Evolutionary conservation across 2,888 invertebrate genomes (phyloP).

Genomic region (Noctuana brunneofusca): DNA sequence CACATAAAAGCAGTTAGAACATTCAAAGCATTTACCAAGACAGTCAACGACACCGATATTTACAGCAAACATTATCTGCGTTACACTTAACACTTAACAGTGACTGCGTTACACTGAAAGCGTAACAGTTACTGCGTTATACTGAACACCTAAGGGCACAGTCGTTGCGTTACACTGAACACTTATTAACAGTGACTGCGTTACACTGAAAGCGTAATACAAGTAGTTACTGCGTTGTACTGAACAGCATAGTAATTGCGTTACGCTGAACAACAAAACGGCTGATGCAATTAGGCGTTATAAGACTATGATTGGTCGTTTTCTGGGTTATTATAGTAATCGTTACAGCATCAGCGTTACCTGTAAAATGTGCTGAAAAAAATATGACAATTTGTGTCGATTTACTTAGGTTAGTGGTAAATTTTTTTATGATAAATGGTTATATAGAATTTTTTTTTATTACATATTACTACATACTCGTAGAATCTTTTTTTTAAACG

Average conservation of each 20-base stretch:
- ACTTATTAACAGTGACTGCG: neutral
- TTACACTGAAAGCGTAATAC: neutral
- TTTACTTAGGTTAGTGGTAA: too few relatives aligned
- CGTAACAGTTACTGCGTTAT: neutral
- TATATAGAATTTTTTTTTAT: too few relatives aligned
- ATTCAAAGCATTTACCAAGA: slow-evolving; percentile 76
- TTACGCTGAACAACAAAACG: slow-evolving; percentile 1
- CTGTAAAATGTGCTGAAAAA: slow-evolving; percentile 10
- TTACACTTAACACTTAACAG: slow-evolving; percentile 14
- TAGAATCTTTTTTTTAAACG: too few relatives aligned
- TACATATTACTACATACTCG: too few relatives aligned
- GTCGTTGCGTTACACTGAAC: neutral
- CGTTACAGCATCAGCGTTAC: slow-evolving; percentile 5
- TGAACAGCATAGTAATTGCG: neutral
- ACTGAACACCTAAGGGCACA: neutral
- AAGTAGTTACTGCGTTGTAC: neutral
- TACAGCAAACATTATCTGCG: slow-evolving; percentile 51
- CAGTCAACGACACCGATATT: slow-evolving; percentile 68
- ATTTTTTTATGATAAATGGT: too few relatives aligned
- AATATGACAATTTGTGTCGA: neutral
- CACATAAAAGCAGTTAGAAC: slow-evolving; percentile 49
- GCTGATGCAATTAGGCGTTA: slow-evolving; percentile 20
- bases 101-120: neutral
- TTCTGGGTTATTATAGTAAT: neutral
- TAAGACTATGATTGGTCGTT: neutral